phyloP scores from a whole-genome alignment of 2,113 vertebrate species.

The Dromaius novaehollandiae region DNA sequence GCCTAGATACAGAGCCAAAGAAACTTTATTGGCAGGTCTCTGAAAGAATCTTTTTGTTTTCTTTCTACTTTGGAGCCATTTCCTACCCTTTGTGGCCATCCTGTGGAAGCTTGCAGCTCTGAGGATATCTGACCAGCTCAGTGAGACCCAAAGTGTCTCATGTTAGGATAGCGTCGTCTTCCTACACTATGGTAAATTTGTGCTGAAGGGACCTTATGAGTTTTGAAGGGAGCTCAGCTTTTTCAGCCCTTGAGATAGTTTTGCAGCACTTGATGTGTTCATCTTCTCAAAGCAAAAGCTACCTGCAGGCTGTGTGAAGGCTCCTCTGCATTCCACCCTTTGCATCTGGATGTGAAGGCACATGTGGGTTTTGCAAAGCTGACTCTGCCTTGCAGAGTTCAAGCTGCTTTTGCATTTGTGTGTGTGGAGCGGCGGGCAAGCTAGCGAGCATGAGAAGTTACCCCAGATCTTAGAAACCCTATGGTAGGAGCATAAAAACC shows the following conservation, averaged over 20 bases:
- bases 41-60: background rate
- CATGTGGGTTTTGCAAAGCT: background rate
- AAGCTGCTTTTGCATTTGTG: background rate
- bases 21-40: background rate
- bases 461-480: background rate
- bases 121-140: background rate
- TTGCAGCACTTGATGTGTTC: background rate
- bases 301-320: accelerated
- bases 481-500: background rate
- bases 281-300: background rate
- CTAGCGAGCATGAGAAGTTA: background rate
- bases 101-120: background rate
- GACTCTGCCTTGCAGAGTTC: background rate
- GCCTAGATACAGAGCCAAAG: background rate
- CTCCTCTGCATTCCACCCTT: accelerated
- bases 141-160: accelerated
- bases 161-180: background rate
- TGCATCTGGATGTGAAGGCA: background rate
- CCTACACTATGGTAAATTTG: accelerated
- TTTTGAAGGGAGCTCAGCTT: background rate
- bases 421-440: accelerated
- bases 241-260: background rate
- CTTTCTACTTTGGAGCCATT: background rate
- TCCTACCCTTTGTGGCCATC: background rate
- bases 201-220: background rate